Conservation (phyloP, 2,113 vertebrate genomes). For the Hylia prasina region DNA sequence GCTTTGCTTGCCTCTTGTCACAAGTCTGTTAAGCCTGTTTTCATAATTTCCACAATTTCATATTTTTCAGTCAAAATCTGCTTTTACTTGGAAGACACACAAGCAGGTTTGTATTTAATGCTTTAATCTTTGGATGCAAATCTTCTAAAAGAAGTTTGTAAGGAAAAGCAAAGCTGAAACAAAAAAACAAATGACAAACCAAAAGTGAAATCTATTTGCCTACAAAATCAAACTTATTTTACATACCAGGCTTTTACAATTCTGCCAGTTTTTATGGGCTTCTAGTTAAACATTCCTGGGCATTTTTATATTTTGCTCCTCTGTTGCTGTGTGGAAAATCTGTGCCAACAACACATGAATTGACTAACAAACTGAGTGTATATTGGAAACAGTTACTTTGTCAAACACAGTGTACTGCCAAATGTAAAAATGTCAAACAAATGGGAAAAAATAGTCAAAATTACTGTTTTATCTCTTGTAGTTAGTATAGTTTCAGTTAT, state of each 20-base stretch:
- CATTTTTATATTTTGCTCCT: not conserved
- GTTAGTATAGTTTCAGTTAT: not conserved
- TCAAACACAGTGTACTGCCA: constrained; percentile 16
- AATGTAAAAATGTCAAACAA: not conserved
- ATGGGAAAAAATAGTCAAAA: not conserved
- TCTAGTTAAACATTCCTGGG: not conserved
- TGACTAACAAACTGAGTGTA: constrained; percentile 12
- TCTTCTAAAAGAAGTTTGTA: not conserved
- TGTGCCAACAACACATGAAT: constrained; percentile 11
- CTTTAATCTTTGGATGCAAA: not conserved
- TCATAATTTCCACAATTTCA: not conserved
- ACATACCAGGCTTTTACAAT: not conserved
- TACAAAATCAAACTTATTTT: not conserved
- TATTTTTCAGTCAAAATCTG: not conserved
- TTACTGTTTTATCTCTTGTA: not conserved
- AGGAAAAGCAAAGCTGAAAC: not conserved
- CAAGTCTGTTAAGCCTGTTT: not conserved
- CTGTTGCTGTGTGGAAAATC: not conserved
- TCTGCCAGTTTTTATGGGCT: not conserved
- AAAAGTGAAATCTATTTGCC: not conserved
- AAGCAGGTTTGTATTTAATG: not conserved
- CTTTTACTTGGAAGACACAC: not conserved
- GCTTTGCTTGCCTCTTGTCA: not conserved
- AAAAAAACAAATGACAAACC: not conserved
- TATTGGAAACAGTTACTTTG: not conserved